Base-by-base conservation (phyloP, 1,140 invertebrate species). In the Drosophila nigromelanica region DNA sequence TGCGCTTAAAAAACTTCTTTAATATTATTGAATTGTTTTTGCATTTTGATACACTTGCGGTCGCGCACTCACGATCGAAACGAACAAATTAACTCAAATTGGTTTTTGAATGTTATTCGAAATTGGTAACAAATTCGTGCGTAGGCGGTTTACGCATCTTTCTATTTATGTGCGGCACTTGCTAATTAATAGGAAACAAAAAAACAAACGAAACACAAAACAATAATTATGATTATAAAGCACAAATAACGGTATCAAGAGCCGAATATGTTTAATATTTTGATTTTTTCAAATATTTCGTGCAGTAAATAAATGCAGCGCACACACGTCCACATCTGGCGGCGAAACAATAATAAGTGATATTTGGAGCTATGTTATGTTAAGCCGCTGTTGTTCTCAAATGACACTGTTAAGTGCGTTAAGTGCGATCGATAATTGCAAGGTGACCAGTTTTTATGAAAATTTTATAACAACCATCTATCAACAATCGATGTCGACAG, bases 21-120 rank as follows among this genome's bases (percentile, higher is more conserved):
- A 76, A 73, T 63, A 55, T 59, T 39, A 35, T 47, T 51, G 2
- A 48, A 51, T 33, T 75, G 50, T 43, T 70, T 60, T 79, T 75
- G 75, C 79, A 82, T 82, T 79, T 83, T 82, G 78, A 35, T 67
- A 40, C 45, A 62, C 67, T 40, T 40, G 52, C 61, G 66, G 43
- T 45, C 40, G 43, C 40, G 43, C 55, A 45, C 43, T 33, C 24
- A 40, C 7, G 54, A 54, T 55, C 18, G 27, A 30, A 24, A 60
- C n/a, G 8, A 30, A 43, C 4, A 47, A 60, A 39, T 14, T 14
- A n/a, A 56, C 8, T 10, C 8, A n/a, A 60, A 47, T 48, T 30
- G 43, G 33, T 54, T 43, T 43, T 54, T 30, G 43, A 14, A 40
- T 66, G 52, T 66, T 72, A 67, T 67, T 66, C 47, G 45, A 72